A percentile compares a stretch with the other conserved stretches of the same genome.
phyloP scores from a whole-genome alignment of 2,797 vertebrate genomes.

The Clarias laeviceps region DNA sequence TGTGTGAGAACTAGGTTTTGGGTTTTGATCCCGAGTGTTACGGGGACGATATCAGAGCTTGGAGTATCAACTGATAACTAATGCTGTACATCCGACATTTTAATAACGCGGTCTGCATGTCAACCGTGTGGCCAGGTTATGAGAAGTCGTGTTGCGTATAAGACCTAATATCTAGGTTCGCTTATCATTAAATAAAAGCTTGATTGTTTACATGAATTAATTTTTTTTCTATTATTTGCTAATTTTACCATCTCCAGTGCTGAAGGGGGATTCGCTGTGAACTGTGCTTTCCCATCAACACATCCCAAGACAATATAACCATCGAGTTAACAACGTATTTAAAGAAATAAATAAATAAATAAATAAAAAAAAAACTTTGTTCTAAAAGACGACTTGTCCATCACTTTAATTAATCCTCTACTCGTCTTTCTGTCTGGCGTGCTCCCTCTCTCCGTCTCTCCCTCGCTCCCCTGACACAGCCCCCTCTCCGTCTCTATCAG shows the following conservation, averaged over 20 bases:
- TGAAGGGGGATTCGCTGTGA: not conserved
- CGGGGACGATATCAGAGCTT: not conserved
- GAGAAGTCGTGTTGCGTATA: not conserved
- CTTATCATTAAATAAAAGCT: not conserved
- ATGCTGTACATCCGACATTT: not conserved
- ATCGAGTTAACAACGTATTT: not conserved
- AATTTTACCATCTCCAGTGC: no score
- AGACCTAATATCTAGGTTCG: not conserved
- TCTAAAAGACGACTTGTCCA: conserved; percentile 33
- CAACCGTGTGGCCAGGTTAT: not conserved
- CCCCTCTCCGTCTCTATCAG: conserved; percentile 42
- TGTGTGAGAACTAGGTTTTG: not conserved
- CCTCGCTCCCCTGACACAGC: conserved; percentile 36
- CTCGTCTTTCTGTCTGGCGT: conserved; percentile 41
- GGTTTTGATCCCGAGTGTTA: not conserved
- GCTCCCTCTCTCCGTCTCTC: conserved; percentile 11
- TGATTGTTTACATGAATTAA: not conserved
- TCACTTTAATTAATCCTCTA: conserved; percentile 53
- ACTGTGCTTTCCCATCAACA: not conserved
- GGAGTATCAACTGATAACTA: not conserved
- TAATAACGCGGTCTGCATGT: not conserved
- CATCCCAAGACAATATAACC: not conserved
- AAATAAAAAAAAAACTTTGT: not conserved
- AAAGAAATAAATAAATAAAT: not conserved
- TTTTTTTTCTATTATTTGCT: not conserved